Percentiles rank a stretch among this genome's conserved stretches.
These are phyloP conservation scores for Argyresthia goedartella DNA, from an alignment of 2,888 invertebrate species.

Conservation along the genomic window DNA sequence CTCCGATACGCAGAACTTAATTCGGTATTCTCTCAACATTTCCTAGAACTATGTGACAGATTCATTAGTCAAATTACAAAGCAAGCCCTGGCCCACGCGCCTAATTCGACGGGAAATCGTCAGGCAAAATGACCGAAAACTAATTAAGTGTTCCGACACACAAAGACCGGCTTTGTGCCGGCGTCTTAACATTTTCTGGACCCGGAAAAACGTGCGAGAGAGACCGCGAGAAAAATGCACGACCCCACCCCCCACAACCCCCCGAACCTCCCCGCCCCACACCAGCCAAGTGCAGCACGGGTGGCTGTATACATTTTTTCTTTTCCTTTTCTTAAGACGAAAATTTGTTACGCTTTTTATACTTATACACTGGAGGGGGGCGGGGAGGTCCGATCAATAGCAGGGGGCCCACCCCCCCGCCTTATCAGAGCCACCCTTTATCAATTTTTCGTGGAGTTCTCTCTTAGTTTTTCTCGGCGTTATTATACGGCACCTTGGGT, in stretches of 20 bases:
- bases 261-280: conserved; percentile 19
- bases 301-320: conserved; percentile 69
- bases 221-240: conserved; percentile 58
- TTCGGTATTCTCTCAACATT: no score
- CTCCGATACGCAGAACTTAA: no score
- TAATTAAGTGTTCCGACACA: conserved; percentile 44
- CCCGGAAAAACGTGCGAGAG: conserved; percentile 35
- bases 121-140: conserved; percentile 17
- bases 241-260: conserved; percentile 20
- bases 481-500: conserved; percentile 33
- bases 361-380: conserved; percentile 54
- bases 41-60: no score
- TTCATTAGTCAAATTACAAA: no score
- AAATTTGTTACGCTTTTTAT: conserved; percentile 72
- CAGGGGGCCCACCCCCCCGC: conserved; percentile 16
- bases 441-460: conserved; percentile 57
- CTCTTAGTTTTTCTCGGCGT: conserved; percentile 32
- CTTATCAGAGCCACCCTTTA: conserved; percentile 33
- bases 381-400: conserved; percentile 50
- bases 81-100: no score
- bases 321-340: conserved; percentile 72
- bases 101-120: no score
- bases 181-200: conserved; percentile 45
- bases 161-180: conserved; percentile 57
- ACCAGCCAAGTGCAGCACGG: conserved; percentile 21